Evolutionary conservation across 2,888 invertebrate species (phyloP), one percentile per base, ranked within the genome.

Genomic region (Drosophila mayaguana): DNA sequence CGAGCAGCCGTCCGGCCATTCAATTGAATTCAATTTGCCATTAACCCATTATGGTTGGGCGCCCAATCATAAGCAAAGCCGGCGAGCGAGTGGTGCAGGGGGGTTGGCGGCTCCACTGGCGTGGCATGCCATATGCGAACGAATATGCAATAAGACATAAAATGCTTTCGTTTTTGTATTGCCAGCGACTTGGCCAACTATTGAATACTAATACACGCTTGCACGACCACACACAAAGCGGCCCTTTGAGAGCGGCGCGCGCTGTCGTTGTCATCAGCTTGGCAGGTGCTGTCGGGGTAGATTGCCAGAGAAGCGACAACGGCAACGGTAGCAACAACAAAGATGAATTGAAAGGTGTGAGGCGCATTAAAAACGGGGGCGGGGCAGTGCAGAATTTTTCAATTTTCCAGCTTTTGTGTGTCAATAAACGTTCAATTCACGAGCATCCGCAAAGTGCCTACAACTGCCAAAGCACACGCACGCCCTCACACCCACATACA

Each of bases 401-500:
- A 88, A 90, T 88, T 88, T 90, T 81, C 75, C 83, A 78, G 76
- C 86, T 87, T 86, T 88, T 90, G 89, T 88, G 83, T 88, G 78
- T 90, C 83, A 83, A 86, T 88, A 88, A 90, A 78, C 89, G 90
- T 88, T 88, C 90, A 80, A 86, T 88, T 88, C 89, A 88, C 77
- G 78, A 83, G 80, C 89, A 81, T 80, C 86, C 83, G 83, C 77
- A 90, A 85, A 84, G 89, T 85, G 81, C 84, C 89, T 89, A 86
- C 87, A 83, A 80, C 87, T 88, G 88, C 65, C 82, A 89, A 66
- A 68, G 68, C 60, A 73, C 50, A 67, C 62, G 69, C 50, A 51
- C 38, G 38, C 20, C 20, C 7, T 2, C 18, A 48, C 38, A 38
- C 36, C 46, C 20, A 12, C 45, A 14, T 6, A 22, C 7, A 34